Evolutionary conservation across 2,113 vertebrate genomes (phyloP), one percentile per base, ranked within the genome.

Genomic region (Eleginops maclovinus): DNA sequence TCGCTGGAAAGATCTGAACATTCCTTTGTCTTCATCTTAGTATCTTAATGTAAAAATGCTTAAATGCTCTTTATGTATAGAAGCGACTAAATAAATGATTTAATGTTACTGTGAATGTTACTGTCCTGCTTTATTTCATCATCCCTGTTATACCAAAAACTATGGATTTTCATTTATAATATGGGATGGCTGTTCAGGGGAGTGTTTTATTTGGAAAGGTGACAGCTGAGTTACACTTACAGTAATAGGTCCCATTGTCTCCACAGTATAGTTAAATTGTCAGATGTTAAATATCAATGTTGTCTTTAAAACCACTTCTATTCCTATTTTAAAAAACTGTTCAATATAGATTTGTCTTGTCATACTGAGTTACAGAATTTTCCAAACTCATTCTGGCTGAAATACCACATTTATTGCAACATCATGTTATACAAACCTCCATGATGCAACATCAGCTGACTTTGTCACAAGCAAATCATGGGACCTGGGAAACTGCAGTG

Each of bases 1-100:
- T 94, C 31, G 26, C 93, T 0, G 92, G 93, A 24, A 94, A 85
- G 50, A 89, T 94, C 75, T 94, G 81, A 93, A 47, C 53, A 2
- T 55, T 49, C 55, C 16, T 58, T 31, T 16, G 1, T 22, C 40
- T 21, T 3, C 0, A 40, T 47, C 47, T 13, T 2, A 19, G 4
- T 4, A 28, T 54, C 14, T 63, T 59, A 44, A 67, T 68, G 56
- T 83, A 40, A 68, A 79, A 8, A 36, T 8, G 43, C 28, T 21
- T 68, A 51, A 36, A 36, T n/a, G 1, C 16, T 72, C 71, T 79
- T 53, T 73, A 22, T 88, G 77, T 79, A 68, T 31, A 62, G 31
- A 81, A 56, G 43, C 13, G 28, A 31, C 1, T 66, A 4, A 76
- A 85, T 85, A 87, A 83, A 86, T 66, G 8, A 60, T 61, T 16